Percentiles rank a stretch among this genome's conserved stretches.
phyloP scores from a whole-genome alignment of 2,113 vertebrate genomes.

The Urocynchramus pylzowi region DNA sequence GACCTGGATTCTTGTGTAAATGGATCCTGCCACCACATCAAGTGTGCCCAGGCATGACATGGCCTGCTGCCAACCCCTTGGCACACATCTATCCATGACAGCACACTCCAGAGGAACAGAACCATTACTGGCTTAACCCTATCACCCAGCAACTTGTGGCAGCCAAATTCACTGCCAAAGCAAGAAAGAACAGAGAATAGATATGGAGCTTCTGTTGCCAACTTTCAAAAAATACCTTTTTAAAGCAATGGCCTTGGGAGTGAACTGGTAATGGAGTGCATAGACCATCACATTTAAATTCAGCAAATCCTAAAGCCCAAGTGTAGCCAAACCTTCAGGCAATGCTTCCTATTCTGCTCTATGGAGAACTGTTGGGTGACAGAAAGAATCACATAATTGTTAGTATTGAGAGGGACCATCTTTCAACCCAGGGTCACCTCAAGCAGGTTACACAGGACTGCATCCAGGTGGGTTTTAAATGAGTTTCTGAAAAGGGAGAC shows the following conservation, averaged over 20 bases:
- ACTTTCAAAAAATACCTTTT: neutral
- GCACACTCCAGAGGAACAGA: neutral
- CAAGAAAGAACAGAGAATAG: neutral
- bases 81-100: neutral
- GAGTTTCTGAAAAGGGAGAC: no score
- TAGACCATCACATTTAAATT: neutral
- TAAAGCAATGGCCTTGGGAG: neutral
- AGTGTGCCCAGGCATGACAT: neutral
- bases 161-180: neutral
- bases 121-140: accelerated
- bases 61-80: neutral
- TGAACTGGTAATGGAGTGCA: neutral
- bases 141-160: neutral
- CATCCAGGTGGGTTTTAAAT: neutral
- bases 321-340: neutral
- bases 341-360: neutral
- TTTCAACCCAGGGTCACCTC: neutral
- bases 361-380: neutral
- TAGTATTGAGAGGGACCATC: neutral
- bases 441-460: neutral
- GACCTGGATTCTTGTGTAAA: neutral
- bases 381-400: neutral
- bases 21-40: neutral
- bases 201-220: accelerated
- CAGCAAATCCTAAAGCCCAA: neutral